Conservation (phyloP, 1,140 invertebrate species). For the Bactericera cockerelli region DNA sequence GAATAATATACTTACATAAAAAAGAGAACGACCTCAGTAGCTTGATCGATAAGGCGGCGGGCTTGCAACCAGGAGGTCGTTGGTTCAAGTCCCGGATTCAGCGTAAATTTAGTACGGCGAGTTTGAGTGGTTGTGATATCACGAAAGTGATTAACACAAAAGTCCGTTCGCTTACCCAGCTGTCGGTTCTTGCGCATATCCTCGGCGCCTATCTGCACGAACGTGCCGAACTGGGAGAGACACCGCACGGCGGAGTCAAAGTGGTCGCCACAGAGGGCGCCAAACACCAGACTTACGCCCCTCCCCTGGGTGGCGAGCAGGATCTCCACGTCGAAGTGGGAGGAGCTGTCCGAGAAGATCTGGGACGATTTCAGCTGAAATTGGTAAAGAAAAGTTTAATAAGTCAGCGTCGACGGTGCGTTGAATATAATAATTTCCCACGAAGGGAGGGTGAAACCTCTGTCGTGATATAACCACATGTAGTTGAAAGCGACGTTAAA, state of each 20-base stretch:
- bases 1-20: too few species aligned
- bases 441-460: too few species aligned
- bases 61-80: too few species aligned
- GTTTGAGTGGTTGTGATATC: too few species aligned
- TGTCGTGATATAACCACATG: too few species aligned
- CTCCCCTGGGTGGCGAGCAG: slow-evolving; percentile 13
- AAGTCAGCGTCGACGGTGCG: background rate
- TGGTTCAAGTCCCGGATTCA: too few species aligned
- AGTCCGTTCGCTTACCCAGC: background rate
- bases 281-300: slow-evolving; percentile 14
- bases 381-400: background rate
- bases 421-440: background rate
- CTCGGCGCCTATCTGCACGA: slow-evolving; percentile 9
- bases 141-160: too few species aligned
- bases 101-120: too few species aligned
- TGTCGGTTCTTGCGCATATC: slow-evolving; percentile 8
- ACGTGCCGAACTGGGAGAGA: slow-evolving; percentile 10
- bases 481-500: too few species aligned
- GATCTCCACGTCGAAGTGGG: slow-evolving; percentile 15
- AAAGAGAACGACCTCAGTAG: too few species aligned
- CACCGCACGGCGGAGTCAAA: slow-evolving; percentile 12
- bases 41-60: too few species aligned
- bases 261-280: slow-evolving; percentile 9
- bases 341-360: background rate
- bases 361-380: background rate